Percentiles rank a stretch among this genome's conserved stretches.
Conservation (phyloP, 2,113 vertebrate species). For the Leucoraja erinaceus region DNA sequence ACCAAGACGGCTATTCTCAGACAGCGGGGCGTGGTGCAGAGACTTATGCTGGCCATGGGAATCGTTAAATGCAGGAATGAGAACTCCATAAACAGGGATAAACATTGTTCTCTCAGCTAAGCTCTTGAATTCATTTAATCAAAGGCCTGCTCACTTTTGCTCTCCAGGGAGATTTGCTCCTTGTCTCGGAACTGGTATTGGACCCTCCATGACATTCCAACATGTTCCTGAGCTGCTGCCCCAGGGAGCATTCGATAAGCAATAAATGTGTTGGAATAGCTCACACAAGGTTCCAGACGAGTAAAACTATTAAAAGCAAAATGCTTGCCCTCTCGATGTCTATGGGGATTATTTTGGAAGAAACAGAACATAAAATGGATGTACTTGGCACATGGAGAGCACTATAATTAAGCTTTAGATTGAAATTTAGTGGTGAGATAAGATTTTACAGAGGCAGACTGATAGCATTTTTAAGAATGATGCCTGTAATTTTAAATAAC, state of each 20-base stretch:
- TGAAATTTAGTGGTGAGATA: slow-evolving; percentile 19
- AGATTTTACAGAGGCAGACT: background rate
- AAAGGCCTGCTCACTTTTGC: slow-evolving; percentile 53
- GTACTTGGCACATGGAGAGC: background rate
- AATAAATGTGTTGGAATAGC: slow-evolving; percentile 42
- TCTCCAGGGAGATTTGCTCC: slow-evolving; percentile 53
- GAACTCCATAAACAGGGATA: slow-evolving; percentile 56
- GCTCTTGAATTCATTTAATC: slow-evolving; percentile 41
- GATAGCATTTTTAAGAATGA: slow-evolving; percentile 28
- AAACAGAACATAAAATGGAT: background rate
- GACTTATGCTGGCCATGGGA: slow-evolving; percentile 59
- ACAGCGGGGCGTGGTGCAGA: slow-evolving; percentile 55
- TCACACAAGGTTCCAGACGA: background rate
- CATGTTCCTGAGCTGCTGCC: slow-evolving; percentile 50
- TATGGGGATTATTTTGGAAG: background rate
- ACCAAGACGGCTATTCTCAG: slow-evolving; percentile 44
- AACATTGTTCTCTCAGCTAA: slow-evolving; percentile 60
- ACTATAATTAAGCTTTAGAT: slow-evolving; percentile 12
- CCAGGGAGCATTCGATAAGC: slow-evolving; percentile 59
- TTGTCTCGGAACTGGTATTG: slow-evolving; percentile 45
- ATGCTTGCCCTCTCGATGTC: slow-evolving; percentile 6
- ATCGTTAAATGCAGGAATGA: slow-evolving; percentile 52
- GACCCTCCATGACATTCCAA: slow-evolving; percentile 41
- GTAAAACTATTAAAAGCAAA: slow-evolving; percentile 30
- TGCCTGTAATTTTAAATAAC: slow-evolving; percentile 4